Percentiles rank a stretch among this genome's conserved stretches.
phyloP scores from a whole-genome alignment of 2,797 vertebrate genomes.

The Caiman crocodilus region DNA sequence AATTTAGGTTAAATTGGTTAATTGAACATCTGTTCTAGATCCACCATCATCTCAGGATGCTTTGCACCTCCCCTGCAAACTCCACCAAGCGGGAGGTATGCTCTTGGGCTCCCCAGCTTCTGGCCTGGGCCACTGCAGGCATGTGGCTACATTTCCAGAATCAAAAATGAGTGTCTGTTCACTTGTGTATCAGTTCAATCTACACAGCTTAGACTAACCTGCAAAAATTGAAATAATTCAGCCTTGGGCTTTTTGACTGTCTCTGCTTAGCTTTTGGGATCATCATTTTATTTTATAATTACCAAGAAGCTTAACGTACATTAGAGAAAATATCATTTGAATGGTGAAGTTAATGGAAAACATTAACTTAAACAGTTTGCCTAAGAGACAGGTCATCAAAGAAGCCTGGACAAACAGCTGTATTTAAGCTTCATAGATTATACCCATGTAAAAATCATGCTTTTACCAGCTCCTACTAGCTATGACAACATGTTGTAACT shows the following conservation, averaged over 20 bases:
- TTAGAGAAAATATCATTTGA: neutral
- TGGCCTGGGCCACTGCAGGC: too few relatives aligned
- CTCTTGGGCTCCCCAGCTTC: too few relatives aligned
- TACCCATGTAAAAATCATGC: neutral
- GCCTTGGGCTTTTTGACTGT: neutral
- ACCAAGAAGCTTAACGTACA: neutral
- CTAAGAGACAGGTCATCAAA: neutral
- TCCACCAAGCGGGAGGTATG: too few relatives aligned
- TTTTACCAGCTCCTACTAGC: constrained; percentile 41
- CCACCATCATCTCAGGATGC: too few relatives aligned
- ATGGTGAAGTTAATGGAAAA: neutral
- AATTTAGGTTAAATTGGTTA: too few relatives aligned
- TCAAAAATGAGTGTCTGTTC: too few relatives aligned
- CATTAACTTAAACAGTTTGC: neutral
- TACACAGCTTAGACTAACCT: too few relatives aligned
- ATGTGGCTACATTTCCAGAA: too few relatives aligned
- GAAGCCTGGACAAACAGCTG: neutral
- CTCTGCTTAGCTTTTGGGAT: neutral
- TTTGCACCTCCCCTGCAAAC: too few relatives aligned
- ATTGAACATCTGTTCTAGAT: too few relatives aligned
- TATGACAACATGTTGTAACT: constrained; percentile 36
- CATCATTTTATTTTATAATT: neutral
- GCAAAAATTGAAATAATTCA: too few relatives aligned
- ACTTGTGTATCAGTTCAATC: too few relatives aligned
- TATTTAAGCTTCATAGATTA: neutral